phyloP scores from a whole-genome alignment of 2,888 invertebrate species.

The Druceiella hillmani region DNA sequence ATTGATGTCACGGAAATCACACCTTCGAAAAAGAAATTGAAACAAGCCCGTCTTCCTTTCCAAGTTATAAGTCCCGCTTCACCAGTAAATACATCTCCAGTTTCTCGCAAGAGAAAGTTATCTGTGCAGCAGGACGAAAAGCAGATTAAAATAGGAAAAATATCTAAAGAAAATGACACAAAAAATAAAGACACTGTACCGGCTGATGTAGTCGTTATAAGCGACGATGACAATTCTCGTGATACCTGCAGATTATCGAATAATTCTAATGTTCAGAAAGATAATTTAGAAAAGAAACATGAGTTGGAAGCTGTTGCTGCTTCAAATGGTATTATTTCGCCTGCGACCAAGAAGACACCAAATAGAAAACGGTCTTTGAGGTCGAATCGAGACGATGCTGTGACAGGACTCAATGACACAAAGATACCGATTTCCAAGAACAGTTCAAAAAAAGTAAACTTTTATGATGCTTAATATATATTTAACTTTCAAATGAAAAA shows the following conservation, averaged over 20 bases:
- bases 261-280: slow-evolving; percentile 28
- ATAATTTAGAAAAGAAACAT: slow-evolving; percentile 28
- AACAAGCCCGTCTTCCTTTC: slow-evolving; percentile 58
- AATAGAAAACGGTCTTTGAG: too few species aligned
- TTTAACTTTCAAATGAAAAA: too few species aligned
- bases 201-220: slow-evolving; percentile 35
- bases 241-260: too few species aligned
- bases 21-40: slow-evolving; percentile 52
- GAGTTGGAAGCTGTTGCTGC: slow-evolving; percentile 1
- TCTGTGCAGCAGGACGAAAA: slow-evolving; percentile 36
- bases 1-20: slow-evolving; percentile 39
- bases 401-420: too few species aligned
- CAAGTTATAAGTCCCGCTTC: slow-evolving; percentile 42
- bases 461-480: too few species aligned
- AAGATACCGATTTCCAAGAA: too few species aligned
- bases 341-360: neutral
- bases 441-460: too few species aligned
- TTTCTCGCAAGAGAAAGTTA: slow-evolving; percentile 42
- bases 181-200: slow-evolving; percentile 10
- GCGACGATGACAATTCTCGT: slow-evolving; percentile 43
- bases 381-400: too few species aligned
- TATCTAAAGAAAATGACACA: slow-evolving; percentile 37
- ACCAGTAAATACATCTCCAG: slow-evolving; percentile 29
- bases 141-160: slow-evolving; percentile 38
- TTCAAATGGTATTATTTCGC: neutral